These are phyloP conservation scores for Xyrichtys novacula DNA, from an alignment of 2,797 vertebrate species.

Conservation along the genomic window DNA sequence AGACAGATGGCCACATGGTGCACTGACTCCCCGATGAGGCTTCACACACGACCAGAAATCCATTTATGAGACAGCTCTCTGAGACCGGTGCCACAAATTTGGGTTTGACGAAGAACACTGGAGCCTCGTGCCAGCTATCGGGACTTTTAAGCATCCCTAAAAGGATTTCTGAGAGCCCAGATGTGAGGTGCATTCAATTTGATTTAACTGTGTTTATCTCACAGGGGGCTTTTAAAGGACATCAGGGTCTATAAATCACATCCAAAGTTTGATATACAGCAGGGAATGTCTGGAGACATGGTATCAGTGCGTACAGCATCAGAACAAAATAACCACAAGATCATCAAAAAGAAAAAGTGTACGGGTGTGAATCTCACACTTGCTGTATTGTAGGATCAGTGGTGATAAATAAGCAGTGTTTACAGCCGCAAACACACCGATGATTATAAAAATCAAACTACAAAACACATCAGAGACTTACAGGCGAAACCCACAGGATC, in stretches of 20 bases:
- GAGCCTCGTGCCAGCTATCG: constrained; percentile 52
- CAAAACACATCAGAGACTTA: too few relatives aligned
- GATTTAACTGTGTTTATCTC: constrained; percentile 49
- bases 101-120: constrained; percentile 73
- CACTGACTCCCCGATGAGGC: constrained; percentile 58
- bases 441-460: constrained; percentile 17
- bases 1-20: constrained; percentile 75
- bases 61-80: constrained; percentile 72
- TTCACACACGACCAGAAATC: constrained; percentile 72
- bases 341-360: too few relatives aligned
- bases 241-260: constrained; percentile 46
- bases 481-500: too few relatives aligned
- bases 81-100: constrained; percentile 72
- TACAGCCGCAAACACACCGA: too few relatives aligned
- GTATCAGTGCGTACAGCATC: constrained; percentile 9
- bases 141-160: constrained; percentile 65
- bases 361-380: too few relatives aligned
- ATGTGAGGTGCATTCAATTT: constrained; percentile 62
- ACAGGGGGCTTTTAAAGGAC: constrained; percentile 52
- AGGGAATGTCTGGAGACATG: constrained; percentile 4
- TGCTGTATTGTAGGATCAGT: too few relatives aligned
- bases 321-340: not conserved
- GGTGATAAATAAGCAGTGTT: too few relatives aligned
- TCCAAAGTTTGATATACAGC: constrained; percentile 21
- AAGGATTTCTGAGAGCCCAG: constrained; percentile 74